A percentile compares a stretch with the other conserved stretches of the same genome.
Conservation (phyloP, 2,797 vertebrate genomes). For the Argyrosomus regius region DNA sequence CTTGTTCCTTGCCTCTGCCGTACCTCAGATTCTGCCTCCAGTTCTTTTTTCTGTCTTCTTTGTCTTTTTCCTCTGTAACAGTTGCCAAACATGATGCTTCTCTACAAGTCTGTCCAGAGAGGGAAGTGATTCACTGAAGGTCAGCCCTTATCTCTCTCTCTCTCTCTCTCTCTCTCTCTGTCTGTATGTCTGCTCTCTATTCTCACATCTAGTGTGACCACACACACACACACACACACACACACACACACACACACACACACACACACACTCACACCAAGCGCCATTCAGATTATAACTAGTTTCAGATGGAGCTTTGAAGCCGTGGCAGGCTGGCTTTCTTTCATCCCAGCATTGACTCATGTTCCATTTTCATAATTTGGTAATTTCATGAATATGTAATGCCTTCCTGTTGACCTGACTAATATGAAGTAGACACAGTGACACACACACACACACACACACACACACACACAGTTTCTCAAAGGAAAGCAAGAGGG, state of each 20-base stretch:
- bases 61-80: slow-evolving; percentile 49
- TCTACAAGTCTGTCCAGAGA: slow-evolving; percentile 68
- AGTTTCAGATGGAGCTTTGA: slow-evolving; percentile 72
- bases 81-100: slow-evolving; percentile 72
- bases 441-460: slow-evolving; percentile 19
- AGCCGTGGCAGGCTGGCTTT: slow-evolving; percentile 56
- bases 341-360: slow-evolving; percentile 75
- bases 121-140: slow-evolving; percentile 76
- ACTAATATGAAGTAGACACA: slow-evolving; percentile 53
- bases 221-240: no score
- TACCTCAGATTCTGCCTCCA: slow-evolving; percentile 21
- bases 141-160: slow-evolving; percentile 67
- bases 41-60: slow-evolving; percentile 41
- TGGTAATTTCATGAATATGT: slow-evolving; percentile 78
- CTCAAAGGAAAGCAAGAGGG: slow-evolving; percentile 13
- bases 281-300: slow-evolving; percentile 56
- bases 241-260: slow-evolving; percentile 16
- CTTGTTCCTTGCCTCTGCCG: slow-evolving; percentile 10
- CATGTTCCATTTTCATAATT: slow-evolving; percentile 76
- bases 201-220: slow-evolving; percentile 52
- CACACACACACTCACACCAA: slow-evolving; percentile 22
- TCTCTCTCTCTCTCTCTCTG: slow-evolving; percentile 44
- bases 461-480: slow-evolving; percentile 29
- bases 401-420: slow-evolving; percentile 69
- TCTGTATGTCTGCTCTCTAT: slow-evolving; percentile 55